Base-by-base conservation (phyloP, 2,888 invertebrate species). In the Chrysolina americana region DNA sequence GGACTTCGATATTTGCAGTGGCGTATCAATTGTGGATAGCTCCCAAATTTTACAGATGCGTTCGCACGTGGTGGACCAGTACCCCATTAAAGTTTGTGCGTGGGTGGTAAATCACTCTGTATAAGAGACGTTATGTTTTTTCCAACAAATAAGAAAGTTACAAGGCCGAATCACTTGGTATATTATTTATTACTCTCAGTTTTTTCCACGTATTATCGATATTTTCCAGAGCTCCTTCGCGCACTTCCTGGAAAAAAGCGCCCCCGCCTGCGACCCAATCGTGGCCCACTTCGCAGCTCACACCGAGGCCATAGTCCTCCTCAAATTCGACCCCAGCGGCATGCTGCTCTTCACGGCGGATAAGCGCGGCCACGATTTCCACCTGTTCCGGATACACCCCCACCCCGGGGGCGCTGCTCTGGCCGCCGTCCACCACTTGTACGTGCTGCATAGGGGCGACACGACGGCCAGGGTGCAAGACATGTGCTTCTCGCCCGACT, bases 401-500 rank as follows among this genome's bases (percentile, higher is more conserved):
- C 98, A 98, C 90, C 87, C 87, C 0, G 93, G 94, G 66, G 95
- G 96, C 0, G 93, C 97, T 11, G 92, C 94, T 23, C 89, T 97
- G 74, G 96, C 97, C 0, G 94, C 96, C 0, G 95, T 97, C 41
- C 97, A 99, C 86, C 99, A 99, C 89, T 89, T 99, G 53, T 99
- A 99, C 86, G 94, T 97, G 44, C 89, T 99, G 78, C 97, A 98
- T 87, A 90, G 99, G 56, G 99, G 99, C 5, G 98, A 98, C 84
- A 99, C 99, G 0, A 96, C 96, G 62, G 98, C 98, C 66, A 96
- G 95, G 91, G 98, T 98, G 70, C 95, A 95, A 89, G 96, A 98
- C 85, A 95, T 98, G 87, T 92, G 95, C 68, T 96, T 99, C 86
- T 96, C 98, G 0, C 90, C 93, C 74, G 99, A 99, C 89, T 95